Percentiles rank a stretch among this genome's conserved stretches.
Evolutionary conservation across 1,140 invertebrate species (phyloP).

Genomic region (Brevipalpus yothersi): DNA sequence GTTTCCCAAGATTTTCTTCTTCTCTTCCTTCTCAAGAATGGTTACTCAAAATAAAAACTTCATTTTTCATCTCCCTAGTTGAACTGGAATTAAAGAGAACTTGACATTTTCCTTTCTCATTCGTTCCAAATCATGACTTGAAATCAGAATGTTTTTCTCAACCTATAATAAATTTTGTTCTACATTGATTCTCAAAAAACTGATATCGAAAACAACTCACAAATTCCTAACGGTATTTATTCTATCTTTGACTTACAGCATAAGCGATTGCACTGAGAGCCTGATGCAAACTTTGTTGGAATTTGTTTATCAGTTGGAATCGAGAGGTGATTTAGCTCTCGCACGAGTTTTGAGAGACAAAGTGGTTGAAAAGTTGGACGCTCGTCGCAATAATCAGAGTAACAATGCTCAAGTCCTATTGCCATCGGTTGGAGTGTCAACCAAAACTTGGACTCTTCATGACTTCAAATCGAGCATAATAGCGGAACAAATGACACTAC

Average conservation of each 20-base stretch:
- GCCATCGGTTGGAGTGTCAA: constrained; percentile 13
- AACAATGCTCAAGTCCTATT: constrained; percentile 21
- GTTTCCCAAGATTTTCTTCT: too few species aligned
- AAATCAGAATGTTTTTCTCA: too few species aligned
- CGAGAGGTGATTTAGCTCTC: constrained; percentile 54
- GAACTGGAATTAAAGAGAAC: too few species aligned
- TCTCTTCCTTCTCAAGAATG: too few species aligned
- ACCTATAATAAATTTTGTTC: too few species aligned
- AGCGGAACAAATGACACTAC: constrained; percentile 91
- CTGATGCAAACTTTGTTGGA: constrained; percentile 35
- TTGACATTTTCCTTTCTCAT: too few species aligned
- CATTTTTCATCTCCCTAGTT: too few species aligned
- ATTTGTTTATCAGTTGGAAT: constrained; percentile 68
- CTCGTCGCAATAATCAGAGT: constrained; percentile 24
- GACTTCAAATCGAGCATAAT: constrained; percentile 78
- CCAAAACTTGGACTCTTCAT: constrained; percentile 30
- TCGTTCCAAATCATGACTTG: too few species aligned
- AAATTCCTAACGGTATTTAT: too few species aligned
- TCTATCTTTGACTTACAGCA: constrained; percentile 25
- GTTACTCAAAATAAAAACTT: too few species aligned
- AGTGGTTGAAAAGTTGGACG: constrained; percentile 61
- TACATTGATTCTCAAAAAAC: too few species aligned
- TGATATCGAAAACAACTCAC: too few species aligned
- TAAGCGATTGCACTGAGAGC: constrained; percentile 36
- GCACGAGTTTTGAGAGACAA: constrained; percentile 68